phyloP scores from a whole-genome alignment of 2,888 invertebrate genomes.

The Masnerella sp. region DNA sequence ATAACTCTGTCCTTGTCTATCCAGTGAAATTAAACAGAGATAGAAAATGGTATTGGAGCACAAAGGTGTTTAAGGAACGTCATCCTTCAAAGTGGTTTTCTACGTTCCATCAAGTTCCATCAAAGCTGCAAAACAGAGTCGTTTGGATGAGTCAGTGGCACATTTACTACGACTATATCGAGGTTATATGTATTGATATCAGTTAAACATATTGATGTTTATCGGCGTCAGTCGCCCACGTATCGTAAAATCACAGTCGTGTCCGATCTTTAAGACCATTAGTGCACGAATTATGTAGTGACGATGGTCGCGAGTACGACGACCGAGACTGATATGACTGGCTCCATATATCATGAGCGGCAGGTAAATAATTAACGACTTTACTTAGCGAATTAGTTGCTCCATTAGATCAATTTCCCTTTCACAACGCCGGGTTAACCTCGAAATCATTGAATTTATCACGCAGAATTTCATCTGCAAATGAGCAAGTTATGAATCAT shows the following conservation, averaged over 20 bases:
- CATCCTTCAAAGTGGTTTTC: too few species aligned
- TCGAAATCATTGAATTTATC: too few species aligned
- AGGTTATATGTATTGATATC: slow-evolving; percentile 49
- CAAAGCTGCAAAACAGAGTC: too few species aligned
- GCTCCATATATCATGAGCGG: slow-evolving; percentile 78
- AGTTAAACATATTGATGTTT: slow-evolving; percentile 46
- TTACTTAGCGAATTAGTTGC: neutral
- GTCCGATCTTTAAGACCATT: neutral
- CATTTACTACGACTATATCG: slow-evolving; percentile 21
- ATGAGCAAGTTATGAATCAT: too few species aligned
- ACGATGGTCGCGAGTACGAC: slow-evolving; percentile 69
- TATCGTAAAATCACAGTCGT: slow-evolving; percentile 7
- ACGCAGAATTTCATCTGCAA: too few species aligned
- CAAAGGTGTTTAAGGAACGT: too few species aligned
- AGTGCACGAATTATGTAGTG: slow-evolving; percentile 62
- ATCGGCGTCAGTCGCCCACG: slow-evolving; percentile 27
- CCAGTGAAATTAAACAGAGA: too few species aligned
- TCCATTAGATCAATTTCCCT: neutral
- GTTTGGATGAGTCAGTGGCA: too few species aligned
- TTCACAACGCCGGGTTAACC: too few species aligned
- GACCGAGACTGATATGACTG: slow-evolving; percentile 73
- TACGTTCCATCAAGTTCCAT: too few species aligned
- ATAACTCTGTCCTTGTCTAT: too few species aligned
- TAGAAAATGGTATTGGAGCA: too few species aligned
- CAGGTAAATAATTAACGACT: slow-evolving; percentile 74